phyloP scores from a whole-genome alignment of 2,113 vertebrate genomes.

The Sturnira hondurensis region DNA sequence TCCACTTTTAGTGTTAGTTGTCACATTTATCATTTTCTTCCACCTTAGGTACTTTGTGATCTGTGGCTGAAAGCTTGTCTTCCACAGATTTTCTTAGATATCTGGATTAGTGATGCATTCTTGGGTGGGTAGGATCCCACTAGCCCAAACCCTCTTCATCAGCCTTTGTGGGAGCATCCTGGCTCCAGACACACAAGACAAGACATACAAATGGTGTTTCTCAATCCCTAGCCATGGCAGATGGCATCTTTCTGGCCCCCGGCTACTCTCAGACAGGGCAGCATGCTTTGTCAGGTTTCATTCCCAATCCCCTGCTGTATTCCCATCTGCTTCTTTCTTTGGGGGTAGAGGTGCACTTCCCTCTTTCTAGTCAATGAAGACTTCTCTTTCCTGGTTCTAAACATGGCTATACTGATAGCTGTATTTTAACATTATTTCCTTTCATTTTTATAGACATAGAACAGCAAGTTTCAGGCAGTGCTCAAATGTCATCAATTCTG shows the following conservation, averaged over 20 bases:
- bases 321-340: conserved; percentile 18
- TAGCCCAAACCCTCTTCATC: neutral
- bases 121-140: neutral
- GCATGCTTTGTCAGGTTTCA: neutral
- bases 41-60: neutral
- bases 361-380: neutral
- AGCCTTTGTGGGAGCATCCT: neutral
- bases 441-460: neutral
- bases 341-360: neutral
- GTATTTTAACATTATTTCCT: conserved; percentile 6
- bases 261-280: neutral
- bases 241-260: neutral
- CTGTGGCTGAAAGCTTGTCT: neutral
- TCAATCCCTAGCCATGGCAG: neutral
- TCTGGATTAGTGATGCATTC: neutral
- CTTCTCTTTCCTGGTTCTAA: conserved; percentile 15
- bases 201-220: neutral
- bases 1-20: neutral
- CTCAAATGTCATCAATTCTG: neutral
- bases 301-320: neutral
- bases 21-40: neutral
- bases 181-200: neutral
- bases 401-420: neutral
- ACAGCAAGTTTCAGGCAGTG: neutral
- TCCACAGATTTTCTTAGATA: neutral